Conservation (phyloP, 2,113 vertebrate species). For the Pteropus alecto region DNA sequence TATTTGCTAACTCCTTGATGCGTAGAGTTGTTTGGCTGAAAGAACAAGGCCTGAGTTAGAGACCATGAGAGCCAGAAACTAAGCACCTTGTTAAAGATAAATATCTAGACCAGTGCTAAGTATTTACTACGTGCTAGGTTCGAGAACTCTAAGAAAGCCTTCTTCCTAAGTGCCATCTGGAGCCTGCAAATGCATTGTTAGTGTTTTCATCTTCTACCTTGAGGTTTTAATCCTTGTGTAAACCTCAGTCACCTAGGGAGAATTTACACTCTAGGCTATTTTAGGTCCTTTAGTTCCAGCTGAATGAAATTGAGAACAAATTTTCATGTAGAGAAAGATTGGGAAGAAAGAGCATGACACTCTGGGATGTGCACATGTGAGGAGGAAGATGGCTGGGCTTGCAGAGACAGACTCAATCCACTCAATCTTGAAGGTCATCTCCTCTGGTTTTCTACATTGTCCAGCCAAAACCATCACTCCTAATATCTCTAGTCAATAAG, state of each 20-base stretch:
- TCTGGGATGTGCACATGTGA: not conserved
- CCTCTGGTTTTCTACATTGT: not conserved
- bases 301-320: not conserved
- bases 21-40: not conserved
- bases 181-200: not conserved
- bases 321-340: not conserved
- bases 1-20: slow-evolving; percentile 40
- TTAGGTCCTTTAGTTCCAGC: not conserved
- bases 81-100: not conserved
- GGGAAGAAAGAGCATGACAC: not conserved
- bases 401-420: not conserved
- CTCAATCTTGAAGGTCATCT: not conserved
- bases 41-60: not conserved
- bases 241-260: not conserved
- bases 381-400: not conserved
- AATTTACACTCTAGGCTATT: not conserved
- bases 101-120: not conserved
- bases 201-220: not conserved
- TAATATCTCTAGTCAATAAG: not conserved
- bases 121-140: not conserved
- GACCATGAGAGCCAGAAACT: not conserved
- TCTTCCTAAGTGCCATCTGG: not conserved
- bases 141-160: not conserved
- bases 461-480: not conserved
- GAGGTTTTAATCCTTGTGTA: not conserved